Percentiles rank a stretch among this genome's conserved stretches.
Evolutionary conservation across 2,797 vertebrate species (phyloP).

Genomic region (Enteromius treurensis): DNA sequence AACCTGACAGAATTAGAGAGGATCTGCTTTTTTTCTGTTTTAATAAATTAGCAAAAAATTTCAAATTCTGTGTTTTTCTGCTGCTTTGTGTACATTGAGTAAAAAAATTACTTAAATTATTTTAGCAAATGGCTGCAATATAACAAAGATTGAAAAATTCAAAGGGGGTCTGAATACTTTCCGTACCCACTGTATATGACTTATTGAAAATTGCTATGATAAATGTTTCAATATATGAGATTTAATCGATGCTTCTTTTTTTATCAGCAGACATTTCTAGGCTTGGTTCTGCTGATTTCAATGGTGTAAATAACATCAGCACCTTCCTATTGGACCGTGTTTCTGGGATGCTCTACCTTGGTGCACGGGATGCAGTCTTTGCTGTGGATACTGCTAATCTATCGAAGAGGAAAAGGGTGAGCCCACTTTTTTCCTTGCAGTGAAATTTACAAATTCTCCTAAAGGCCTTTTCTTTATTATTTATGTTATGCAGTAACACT

Average conservation of each 20-base stretch:
- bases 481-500: background rate
- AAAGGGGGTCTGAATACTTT: too few relatives aligned
- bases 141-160: too few relatives aligned
- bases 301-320: slow-evolving; percentile 75
- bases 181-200: background rate
- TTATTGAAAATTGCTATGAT: background rate
- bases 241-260: slow-evolving; percentile 15
- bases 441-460: background rate
- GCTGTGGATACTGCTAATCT: slow-evolving; percentile 75
- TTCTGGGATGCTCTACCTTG: slow-evolving; percentile 78
- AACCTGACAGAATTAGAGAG: too few relatives aligned
- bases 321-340: slow-evolving; percentile 79
- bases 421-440: slow-evolving; percentile 6
- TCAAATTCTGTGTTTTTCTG: too few relatives aligned
- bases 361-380: slow-evolving; percentile 80
- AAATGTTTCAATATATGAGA: background rate
- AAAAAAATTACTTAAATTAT: too few relatives aligned
- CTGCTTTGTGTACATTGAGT: too few relatives aligned
- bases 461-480: background rate
- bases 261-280: slow-evolving; percentile 61
- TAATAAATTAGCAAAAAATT: too few relatives aligned
- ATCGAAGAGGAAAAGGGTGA: slow-evolving; percentile 44
- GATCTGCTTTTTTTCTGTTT: too few relatives aligned
- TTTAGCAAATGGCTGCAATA: too few relatives aligned
- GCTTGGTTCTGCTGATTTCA: slow-evolving; percentile 65